A percentile compares a stretch with the other conserved stretches of the same genome.
Evolutionary conservation across 2,888 invertebrate species (phyloP).

Genomic region (Drosophila austrosaltans): DNA sequence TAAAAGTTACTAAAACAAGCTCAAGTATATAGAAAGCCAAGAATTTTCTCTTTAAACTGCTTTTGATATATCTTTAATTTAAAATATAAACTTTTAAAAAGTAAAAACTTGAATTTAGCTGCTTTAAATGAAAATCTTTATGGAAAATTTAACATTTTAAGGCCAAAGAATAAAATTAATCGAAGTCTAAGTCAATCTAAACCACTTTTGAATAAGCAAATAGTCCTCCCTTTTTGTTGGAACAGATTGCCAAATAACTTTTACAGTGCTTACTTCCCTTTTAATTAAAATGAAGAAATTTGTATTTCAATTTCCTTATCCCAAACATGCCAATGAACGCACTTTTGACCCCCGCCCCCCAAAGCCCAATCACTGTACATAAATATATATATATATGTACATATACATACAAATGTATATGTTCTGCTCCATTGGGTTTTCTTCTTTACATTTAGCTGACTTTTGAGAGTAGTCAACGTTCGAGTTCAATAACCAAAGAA

Average conservation of each 20-base stretch:
- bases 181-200: too few relatives aligned
- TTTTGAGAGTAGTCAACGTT: conserved; percentile 15
- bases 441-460: conserved; percentile 1
- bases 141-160: not conserved
- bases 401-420: not conserved
- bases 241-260: not conserved
- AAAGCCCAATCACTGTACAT: not conserved
- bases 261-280: not conserved
- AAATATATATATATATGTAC: not conserved
- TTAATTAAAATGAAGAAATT: conserved; percentile 10
- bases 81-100: too few relatives aligned
- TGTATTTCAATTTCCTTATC: not conserved
- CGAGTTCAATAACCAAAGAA: conserved; percentile 61
- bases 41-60: too few relatives aligned
- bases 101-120: too few relatives aligned
- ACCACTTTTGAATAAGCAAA: too few relatives aligned
- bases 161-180: not conserved
- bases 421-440: conserved; percentile 1
- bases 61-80: too few relatives aligned
- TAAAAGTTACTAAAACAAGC: too few relatives aligned
- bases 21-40: too few relatives aligned
- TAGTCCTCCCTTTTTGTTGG: too few relatives aligned
- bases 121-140: not conserved
- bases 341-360: conserved; percentile 31
- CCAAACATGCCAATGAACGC: conserved; percentile 35